Base-by-base conservation (phyloP, 2,113 vertebrate genomes). In the Colossoma macropomum region DNA sequence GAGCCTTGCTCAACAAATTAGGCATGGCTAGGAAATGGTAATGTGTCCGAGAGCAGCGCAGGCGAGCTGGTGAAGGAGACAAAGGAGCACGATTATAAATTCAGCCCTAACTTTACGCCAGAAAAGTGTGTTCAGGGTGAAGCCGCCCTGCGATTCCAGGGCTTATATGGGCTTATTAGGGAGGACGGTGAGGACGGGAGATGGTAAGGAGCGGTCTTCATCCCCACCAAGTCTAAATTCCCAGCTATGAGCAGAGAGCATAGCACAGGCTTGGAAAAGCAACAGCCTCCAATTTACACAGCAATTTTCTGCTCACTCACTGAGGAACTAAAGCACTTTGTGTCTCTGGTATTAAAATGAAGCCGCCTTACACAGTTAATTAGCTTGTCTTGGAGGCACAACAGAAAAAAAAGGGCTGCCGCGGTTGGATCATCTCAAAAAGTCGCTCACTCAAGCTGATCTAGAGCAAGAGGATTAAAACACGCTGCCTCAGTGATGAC, bases 241-340 rank as follows among this genome's bases (percentile, higher is more conserved):
- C 80, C 65, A 77, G 62, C 79, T 81, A 85, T 87, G 83, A 87
- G 80, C 77, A 75, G 71, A 71, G 52, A 85, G 83, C 80, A 85
- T 72, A 84, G 68, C 73, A 69, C 63, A 83, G 73, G 62, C 45
- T 76, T 71, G 27, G 75, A 19, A 81, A 59, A 81, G 73, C 84
- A 88, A 84, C 84, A 76, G 48, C 68, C 76, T 87, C 87, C 83
- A 89, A 88, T 88, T 87, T 89, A 84, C 76, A 77, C 79, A 82
- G 83, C 76, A 75, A 88, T 87, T 89, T 81, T 86, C 77, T 73
- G 70, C 86, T 85, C 79, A 76, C 81, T 82, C 75, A 65, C 85
- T 82, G 76, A 74, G 80, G 78, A 88, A 82, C 83, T 70, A 76
- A 84, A 88, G 78, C 74, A 70, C 83, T 83, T 79, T 80, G 78